phyloP scores from a whole-genome alignment of 2,113 vertebrate species.

The Pterophyllum scalare region DNA sequence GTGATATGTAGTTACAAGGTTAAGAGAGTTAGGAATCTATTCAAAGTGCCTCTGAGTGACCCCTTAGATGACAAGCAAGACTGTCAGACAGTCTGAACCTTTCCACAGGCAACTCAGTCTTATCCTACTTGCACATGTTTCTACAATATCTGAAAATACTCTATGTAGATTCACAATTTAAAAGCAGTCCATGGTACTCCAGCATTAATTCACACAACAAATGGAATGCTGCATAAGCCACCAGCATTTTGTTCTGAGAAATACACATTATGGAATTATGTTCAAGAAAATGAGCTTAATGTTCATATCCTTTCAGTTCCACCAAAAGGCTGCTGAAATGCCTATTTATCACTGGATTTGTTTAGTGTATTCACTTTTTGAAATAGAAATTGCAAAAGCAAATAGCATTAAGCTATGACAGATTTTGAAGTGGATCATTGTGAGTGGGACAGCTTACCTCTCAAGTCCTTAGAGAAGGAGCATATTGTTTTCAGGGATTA shows the following conservation, averaged over 20 bases:
- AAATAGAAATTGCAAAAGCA: slow-evolving; percentile 4
- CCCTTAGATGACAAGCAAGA: not conserved
- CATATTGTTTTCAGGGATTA: slow-evolving; percentile 49
- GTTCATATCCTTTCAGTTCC: not conserved
- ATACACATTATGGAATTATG: no score
- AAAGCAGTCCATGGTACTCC: no score
- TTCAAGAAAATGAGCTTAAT: slow-evolving; percentile 3
- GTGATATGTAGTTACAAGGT: slow-evolving; percentile 4
- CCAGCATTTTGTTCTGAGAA: no score
- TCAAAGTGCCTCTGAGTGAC: not conserved
- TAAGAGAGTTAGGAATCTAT: not conserved
- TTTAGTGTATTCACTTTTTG: not conserved
- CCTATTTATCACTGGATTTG: not conserved
- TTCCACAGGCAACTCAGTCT: not conserved
- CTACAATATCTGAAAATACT: not conserved
- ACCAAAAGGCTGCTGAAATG: not conserved
- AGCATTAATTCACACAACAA: no score
- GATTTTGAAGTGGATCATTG: slow-evolving; percentile 13
- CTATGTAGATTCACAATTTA: no score
- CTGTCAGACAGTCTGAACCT: not conserved
- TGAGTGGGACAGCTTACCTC: not conserved
- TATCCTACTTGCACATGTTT: not conserved
- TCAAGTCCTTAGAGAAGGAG: not conserved
- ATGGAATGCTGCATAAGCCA: no score
- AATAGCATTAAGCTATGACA: slow-evolving; percentile 19